Conservation (phyloP, 2,888 invertebrate species). For the Herminia tarsipennalis region DNA sequence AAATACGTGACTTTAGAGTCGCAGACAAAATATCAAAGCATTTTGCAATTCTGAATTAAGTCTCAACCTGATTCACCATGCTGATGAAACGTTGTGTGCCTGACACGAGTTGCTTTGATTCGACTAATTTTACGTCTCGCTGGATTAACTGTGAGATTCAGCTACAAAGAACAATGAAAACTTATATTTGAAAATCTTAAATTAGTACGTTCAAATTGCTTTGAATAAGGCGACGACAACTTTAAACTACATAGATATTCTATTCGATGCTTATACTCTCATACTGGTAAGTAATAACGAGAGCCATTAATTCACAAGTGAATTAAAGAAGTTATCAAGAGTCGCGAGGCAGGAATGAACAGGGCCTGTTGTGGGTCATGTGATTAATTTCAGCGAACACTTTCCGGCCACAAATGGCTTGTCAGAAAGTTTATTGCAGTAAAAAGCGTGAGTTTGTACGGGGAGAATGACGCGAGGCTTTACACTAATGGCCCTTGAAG, state of each 20-base stretch:
- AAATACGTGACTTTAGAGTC: slow-evolving; percentile 57
- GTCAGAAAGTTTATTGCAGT: slow-evolving; percentile 82
- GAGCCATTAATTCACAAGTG: slow-evolving; percentile 51
- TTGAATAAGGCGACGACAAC: slow-evolving; percentile 36
- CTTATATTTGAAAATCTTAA: slow-evolving; percentile 64
- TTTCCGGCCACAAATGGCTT: slow-evolving; percentile 77
- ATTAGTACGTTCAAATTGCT: slow-evolving; percentile 62
- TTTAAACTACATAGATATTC: slow-evolving; percentile 47
- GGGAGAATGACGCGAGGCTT: slow-evolving; percentile 73
- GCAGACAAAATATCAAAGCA: slow-evolving; percentile 52
- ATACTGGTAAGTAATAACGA: slow-evolving; percentile 35
- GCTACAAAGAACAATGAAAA: slow-evolving; percentile 71
- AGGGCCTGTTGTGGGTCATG: slow-evolving; percentile 67
- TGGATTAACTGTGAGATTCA: slow-evolving; percentile 63
- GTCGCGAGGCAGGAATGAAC: slow-evolving; percentile 55
- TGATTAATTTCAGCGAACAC: slow-evolving; percentile 79
- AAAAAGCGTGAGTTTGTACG: slow-evolving; percentile 75
- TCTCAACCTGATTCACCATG: slow-evolving; percentile 50
- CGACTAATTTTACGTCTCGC: slow-evolving; percentile 68
- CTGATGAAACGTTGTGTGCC: slow-evolving; percentile 55
- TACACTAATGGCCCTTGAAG: slow-evolving; percentile 75
- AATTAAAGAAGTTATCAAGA: slow-evolving; percentile 70
- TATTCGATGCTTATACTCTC: slow-evolving; percentile 30
- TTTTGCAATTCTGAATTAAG: slow-evolving; percentile 47
- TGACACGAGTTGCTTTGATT: slow-evolving; percentile 72